Evolutionary conservation across 2,888 invertebrate genomes (phyloP).

Genomic region (Hirtodrosophila confusa): DNA sequence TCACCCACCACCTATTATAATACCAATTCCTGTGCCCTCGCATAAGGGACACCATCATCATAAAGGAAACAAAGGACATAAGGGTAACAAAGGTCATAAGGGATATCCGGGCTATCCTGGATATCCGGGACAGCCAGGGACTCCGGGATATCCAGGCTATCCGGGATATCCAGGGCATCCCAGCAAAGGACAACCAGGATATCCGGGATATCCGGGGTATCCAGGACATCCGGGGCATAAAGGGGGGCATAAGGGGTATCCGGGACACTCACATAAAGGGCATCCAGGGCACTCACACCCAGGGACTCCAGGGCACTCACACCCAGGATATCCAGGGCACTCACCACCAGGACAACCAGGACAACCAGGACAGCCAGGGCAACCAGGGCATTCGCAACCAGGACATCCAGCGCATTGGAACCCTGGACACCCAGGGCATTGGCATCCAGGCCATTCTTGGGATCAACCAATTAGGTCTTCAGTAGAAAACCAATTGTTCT

Average conservation of each 20-base stretch:
- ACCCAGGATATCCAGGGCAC: slow-evolving; percentile 2
- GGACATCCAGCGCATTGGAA: slow-evolving; percentile 19
- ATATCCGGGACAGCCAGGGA: slow-evolving; percentile 13
- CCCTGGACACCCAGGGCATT: background rate
- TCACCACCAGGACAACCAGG: slow-evolving; percentile 5
- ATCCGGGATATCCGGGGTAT: too few species aligned
- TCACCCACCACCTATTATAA: slow-evolving; percentile 36
- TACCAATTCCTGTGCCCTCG: slow-evolving; percentile 37
- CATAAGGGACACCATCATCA: slow-evolving; percentile 34
- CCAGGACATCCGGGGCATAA: slow-evolving; percentile 24
- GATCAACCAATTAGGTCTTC: background rate
- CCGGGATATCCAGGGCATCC: slow-evolving; percentile 13
- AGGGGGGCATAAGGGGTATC: slow-evolving; percentile 18
- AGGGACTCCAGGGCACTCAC: background rate
- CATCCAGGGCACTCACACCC: slow-evolving; percentile 19
- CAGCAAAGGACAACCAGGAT: background rate
- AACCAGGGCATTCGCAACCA: background rate
- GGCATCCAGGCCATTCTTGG: background rate
- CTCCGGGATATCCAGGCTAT: slow-evolving; percentile 21
- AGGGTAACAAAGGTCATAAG: slow-evolving; percentile 16
- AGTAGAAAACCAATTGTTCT: background rate
- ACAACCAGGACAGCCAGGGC: slow-evolving; percentile 17
- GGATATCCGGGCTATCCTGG: slow-evolving; percentile 32
- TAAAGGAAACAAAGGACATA: slow-evolving; percentile 15
- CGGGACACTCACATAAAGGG: slow-evolving; percentile 21